Evolutionary conservation across 2,797 vertebrate genomes (phyloP).

Genomic region (Chiroxiphia lanceolata): DNA sequence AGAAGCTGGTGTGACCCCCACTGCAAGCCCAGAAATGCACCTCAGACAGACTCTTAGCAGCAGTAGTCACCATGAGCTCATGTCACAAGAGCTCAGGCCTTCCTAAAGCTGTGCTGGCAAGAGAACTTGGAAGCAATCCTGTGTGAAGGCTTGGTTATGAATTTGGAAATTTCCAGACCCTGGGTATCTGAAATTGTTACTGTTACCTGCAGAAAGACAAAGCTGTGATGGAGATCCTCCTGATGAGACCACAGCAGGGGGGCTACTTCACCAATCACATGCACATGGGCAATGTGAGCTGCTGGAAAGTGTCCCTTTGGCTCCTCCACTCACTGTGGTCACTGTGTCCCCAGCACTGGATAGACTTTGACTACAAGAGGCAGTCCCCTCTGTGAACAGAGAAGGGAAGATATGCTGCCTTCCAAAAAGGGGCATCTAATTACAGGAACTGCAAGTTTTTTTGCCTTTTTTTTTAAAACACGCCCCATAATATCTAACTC

Average conservation of each 20-base stretch:
- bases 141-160: neutral
- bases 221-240: neutral
- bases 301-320: neutral
- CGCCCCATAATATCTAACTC: neutral
- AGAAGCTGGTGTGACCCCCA: accelerated
- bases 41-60: neutral
- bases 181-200: neutral
- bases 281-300: neutral
- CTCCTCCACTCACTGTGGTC: accelerated
- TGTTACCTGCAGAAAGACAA: neutral
- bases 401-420: neutral
- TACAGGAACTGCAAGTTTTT: neutral
- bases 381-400: neutral
- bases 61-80: neutral
- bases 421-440: neutral
- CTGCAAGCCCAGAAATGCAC: neutral
- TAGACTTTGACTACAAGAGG: neutral
- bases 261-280: neutral
- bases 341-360: neutral
- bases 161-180: neutral
- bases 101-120: neutral
- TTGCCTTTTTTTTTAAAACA: neutral
- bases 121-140: neutral
- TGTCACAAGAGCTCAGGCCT: neutral
- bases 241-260: neutral